Evolutionary conservation across 2,113 vertebrate species (phyloP).

Genomic region (Cololabis saira): DNA sequence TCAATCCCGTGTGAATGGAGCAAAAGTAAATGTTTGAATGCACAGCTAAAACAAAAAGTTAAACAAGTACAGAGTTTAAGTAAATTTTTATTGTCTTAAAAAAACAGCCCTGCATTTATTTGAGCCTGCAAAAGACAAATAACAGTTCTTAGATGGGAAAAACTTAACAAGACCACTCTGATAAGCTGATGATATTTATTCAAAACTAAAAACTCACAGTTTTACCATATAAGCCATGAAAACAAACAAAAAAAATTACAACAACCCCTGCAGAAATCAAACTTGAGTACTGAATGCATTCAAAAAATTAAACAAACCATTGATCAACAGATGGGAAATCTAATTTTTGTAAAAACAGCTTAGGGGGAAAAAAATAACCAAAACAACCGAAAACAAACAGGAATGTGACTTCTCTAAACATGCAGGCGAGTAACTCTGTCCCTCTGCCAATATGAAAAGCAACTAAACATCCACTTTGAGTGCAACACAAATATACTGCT

Average conservation of each 20-base stretch:
- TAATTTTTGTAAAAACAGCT: conserved; percentile 16
- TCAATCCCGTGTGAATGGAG: no score
- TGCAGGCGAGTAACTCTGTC: conserved; percentile 38
- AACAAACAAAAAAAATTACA: conserved; percentile 36
- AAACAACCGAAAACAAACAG: conserved; percentile 21
- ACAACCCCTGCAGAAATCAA: conserved; percentile 58
- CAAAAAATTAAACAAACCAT: conserved; percentile 59
- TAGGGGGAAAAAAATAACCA: neutral
- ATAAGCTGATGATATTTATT: conserved; percentile 73
- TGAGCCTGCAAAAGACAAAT: no score
- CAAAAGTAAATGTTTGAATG: no score
- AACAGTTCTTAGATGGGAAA: neutral
- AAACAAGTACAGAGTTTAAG: no score
- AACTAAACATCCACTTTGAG: conserved; percentile 4
- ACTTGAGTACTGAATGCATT: conserved; percentile 34
- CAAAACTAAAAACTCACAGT: conserved; percentile 72
- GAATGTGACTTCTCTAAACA: conserved; percentile 63
- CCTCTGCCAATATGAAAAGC: neutral
- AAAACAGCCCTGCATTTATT: no score
- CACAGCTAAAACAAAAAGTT: no score
- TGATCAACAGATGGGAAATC: conserved; percentile 17
- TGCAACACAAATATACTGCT: neutral
- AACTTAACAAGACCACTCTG: neutral
- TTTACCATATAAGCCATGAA: conserved; percentile 48
- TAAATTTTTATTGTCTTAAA: no score